Evolutionary conservation across 92 coral and sea anemone species (phyloP).

Genomic region (Parazoanthus atlanticus): DNA sequence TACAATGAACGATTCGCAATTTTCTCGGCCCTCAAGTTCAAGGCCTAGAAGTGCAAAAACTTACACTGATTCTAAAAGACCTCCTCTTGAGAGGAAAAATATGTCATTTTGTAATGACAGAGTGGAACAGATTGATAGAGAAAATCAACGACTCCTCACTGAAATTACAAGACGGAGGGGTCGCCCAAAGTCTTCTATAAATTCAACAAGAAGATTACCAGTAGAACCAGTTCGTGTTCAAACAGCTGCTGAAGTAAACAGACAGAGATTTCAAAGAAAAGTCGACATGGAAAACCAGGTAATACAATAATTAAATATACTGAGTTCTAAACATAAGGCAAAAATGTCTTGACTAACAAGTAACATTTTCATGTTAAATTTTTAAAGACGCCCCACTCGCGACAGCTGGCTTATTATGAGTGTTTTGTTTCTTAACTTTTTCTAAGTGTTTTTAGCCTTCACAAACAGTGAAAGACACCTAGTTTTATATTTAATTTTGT

Average conservation of each 20-base stretch:
- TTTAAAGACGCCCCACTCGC: not conserved
- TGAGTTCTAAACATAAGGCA: not conserved
- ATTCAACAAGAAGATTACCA: constrained; percentile 48
- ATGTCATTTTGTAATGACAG: constrained; percentile 87
- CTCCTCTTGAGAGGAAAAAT: constrained; percentile 83
- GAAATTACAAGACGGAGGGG: constrained; percentile 69
- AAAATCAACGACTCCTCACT: constrained; percentile 87
- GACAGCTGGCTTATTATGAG: not conserved
- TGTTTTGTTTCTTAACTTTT: not conserved
- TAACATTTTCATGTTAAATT: not conserved
- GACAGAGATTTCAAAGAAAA: constrained; percentile 85
- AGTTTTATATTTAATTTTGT: too few relatives aligned
- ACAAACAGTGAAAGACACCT: not conserved
- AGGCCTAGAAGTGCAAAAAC: constrained; percentile 77
- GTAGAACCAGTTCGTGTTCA: constrained; percentile 84
- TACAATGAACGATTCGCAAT: constrained; percentile 55
- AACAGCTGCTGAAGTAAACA: constrained; percentile 93
- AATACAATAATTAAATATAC: too few relatives aligned
- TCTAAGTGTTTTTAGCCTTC: too few relatives aligned
- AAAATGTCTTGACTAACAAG: not conserved
- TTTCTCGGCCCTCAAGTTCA: constrained; percentile 61
- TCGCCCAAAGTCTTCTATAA: constrained; percentile 63
- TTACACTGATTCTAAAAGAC: constrained; percentile 48
- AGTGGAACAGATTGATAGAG: constrained; percentile 90
- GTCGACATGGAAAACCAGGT: constrained; percentile 96